Percentiles rank a stretch among this genome's conserved stretches.
phyloP scores from a whole-genome alignment of 1,140 invertebrate genomes.

The Zaprionus africanus region DNA sequence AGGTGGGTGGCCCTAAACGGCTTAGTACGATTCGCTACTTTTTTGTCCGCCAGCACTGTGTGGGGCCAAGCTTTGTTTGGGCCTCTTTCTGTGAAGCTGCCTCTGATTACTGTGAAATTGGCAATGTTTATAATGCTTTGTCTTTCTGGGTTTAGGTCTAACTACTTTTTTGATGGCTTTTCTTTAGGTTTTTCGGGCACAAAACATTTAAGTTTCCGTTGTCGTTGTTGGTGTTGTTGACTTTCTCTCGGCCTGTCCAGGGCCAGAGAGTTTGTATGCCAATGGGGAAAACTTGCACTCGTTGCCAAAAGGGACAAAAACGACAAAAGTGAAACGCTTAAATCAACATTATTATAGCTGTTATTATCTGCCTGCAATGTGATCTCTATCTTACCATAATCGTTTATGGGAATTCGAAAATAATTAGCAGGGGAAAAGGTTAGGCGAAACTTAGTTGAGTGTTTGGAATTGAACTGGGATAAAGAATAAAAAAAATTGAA shows the following conservation, averaged over 20 bases:
- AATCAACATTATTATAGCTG: slow-evolving; percentile 1
- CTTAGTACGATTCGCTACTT: slow-evolving; percentile 74
- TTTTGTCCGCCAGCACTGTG: slow-evolving; percentile 49
- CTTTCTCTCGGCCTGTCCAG: slow-evolving; percentile 54
- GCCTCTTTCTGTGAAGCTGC: slow-evolving; percentile 50
- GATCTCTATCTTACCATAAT: neutral
- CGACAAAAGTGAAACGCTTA: slow-evolving; percentile 23
- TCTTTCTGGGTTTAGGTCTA: slow-evolving; percentile 53
- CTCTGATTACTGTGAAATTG: slow-evolving; percentile 79
- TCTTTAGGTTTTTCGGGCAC: slow-evolving; percentile 54
- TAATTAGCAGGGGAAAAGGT: neutral
- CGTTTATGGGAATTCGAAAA: neutral
- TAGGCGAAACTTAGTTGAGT: neutral
- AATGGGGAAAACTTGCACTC: slow-evolving; percentile 1
- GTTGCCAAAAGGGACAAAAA: slow-evolving; percentile 6
- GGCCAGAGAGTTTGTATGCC: slow-evolving; percentile 24
- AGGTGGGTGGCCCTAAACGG: slow-evolving; percentile 78
- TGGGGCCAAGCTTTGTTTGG: slow-evolving; percentile 33
- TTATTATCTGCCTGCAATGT: neutral
- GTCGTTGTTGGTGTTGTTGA: slow-evolving; percentile 26
- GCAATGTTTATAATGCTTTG: slow-evolving; percentile 74
- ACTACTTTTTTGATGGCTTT: slow-evolving; percentile 78
- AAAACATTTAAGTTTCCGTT: slow-evolving; percentile 31
- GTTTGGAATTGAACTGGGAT: neutral
- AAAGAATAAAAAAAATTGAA: neutral